These are phyloP conservation scores for Hermetia illucens DNA, from an alignment of 1,140 invertebrate species.

Conservation along the genomic window DNA sequence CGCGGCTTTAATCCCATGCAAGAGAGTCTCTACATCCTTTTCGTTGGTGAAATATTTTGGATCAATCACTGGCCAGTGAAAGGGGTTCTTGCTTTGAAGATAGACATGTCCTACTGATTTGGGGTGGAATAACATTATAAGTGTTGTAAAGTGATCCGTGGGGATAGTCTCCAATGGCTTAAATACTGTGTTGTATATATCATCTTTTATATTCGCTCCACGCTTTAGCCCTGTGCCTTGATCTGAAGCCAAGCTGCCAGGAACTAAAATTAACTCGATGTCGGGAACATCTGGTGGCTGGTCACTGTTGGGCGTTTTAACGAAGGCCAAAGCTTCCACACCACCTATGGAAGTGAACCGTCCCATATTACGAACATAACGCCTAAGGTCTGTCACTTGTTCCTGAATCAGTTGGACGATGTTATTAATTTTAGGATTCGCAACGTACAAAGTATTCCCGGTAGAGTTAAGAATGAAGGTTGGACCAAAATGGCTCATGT, in stretches of 20 bases:
- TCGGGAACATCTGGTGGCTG: constrained; percentile 36
- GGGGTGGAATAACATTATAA: constrained; percentile 54
- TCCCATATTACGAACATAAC: constrained; percentile 32
- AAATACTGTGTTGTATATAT: constrained; percentile 37
- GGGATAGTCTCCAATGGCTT: constrained; percentile 33
- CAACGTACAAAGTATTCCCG: too few species aligned
- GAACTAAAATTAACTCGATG: constrained; percentile 39
- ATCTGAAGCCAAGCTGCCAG: constrained; percentile 37
- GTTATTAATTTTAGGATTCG: too few species aligned
- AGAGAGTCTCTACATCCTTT: constrained; percentile 43
- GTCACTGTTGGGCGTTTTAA: constrained; percentile 38
- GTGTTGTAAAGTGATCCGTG: constrained; percentile 40
- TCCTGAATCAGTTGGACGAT: too few species aligned
- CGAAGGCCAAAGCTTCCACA: constrained; percentile 42
- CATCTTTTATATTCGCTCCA: constrained; percentile 34
- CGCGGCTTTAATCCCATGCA: constrained; percentile 45
- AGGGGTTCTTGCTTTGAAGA: constrained; percentile 50
- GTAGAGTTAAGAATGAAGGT: constrained; percentile 34
- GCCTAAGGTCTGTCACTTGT: constrained; percentile 29
- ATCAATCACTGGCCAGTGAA: constrained; percentile 49
- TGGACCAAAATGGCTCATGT: constrained; percentile 44
- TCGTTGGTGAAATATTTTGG: constrained; percentile 50
- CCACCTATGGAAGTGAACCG: constrained; percentile 36
- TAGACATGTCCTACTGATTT: constrained; percentile 48
- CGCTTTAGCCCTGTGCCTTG: constrained; percentile 37